A percentile compares a stretch with the other conserved stretches of the same genome.
phyloP scores from a whole-genome alignment of 1,140 invertebrate genomes.

The Leptoteleia sp. region DNA sequence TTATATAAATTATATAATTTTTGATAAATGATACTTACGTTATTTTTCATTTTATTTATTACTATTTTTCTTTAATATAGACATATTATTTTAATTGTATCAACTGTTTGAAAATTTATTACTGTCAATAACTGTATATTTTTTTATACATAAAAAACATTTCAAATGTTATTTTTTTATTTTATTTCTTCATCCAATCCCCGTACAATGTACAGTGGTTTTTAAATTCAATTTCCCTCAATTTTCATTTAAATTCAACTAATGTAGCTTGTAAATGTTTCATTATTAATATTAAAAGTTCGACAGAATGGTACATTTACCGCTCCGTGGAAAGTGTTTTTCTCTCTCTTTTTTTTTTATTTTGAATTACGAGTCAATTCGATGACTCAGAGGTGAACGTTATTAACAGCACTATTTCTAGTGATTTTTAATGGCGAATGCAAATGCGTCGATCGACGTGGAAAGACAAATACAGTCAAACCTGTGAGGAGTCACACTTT shows the following conservation, averaged over 20 bases:
- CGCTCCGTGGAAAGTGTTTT: constrained; percentile 69
- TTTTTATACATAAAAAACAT: no score
- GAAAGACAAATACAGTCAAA: constrained; percentile 63
- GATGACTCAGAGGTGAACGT: constrained; percentile 33
- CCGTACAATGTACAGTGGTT: constrained; percentile 73
- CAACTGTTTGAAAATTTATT: no score
- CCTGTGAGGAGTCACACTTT: no score
- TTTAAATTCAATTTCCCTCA: constrained; percentile 59
- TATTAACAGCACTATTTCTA: constrained; percentile 49
- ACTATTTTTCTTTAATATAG: no score
- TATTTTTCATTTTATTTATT: no score
- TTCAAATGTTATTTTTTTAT: no score
- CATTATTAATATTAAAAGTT: constrained; percentile 76
- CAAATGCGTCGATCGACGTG: constrained; percentile 52
- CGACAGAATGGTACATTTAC: constrained; percentile 80
- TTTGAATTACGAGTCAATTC: constrained; percentile 18
- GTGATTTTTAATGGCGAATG: constrained; percentile 51
- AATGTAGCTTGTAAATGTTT: constrained; percentile 77
- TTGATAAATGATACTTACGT: no score
- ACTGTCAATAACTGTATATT: no score
- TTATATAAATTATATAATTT: no score
- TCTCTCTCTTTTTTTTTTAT: constrained; percentile 24
- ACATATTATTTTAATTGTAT: no score
- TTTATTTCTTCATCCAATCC: constrained; percentile 69
- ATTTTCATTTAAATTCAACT: constrained; percentile 69